These are phyloP conservation scores for Athripsodes cinereus DNA, from an alignment of 2,888 invertebrate genomes.

Conservation along the genomic window DNA sequence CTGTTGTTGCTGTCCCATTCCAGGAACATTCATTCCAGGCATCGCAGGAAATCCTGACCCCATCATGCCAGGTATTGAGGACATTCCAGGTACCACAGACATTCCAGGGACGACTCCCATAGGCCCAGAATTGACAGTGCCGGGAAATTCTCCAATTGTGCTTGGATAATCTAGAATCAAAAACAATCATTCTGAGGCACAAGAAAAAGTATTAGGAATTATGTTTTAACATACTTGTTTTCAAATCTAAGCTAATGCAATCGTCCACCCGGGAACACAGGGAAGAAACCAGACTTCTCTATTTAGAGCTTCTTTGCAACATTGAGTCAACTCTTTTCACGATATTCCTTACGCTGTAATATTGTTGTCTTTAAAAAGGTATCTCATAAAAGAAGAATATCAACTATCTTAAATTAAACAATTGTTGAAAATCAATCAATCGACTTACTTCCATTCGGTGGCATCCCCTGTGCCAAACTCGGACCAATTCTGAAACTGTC, in stretches of 20 bases:
- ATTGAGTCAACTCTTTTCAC: no score
- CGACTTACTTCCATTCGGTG: not conserved
- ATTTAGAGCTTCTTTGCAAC: no score
- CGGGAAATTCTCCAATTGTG: not conserved
- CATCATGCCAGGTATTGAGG: no score
- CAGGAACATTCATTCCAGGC: conserved; percentile 29
- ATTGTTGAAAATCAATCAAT: not conserved
- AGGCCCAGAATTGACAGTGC: not conserved
- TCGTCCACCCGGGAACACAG: no score
- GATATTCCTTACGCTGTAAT: not conserved
- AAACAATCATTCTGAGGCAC: not conserved
- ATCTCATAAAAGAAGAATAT: no score
- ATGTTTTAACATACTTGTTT: no score
- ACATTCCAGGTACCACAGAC: no score
- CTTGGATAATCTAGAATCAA: not conserved
- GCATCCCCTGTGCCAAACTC: conserved; percentile 25
- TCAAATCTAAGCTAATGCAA: no score
- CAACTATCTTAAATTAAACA: no score
- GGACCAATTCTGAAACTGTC: conserved; percentile 72
- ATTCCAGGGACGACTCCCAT: not conserved
- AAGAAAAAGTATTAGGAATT: no score
- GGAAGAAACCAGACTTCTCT: no score
- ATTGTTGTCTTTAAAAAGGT: not conserved
- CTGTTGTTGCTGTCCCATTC: not conserved
- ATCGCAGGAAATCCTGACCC: conserved; percentile 1